Base-by-base conservation (phyloP, 2,113 vertebrate species). In the Epinephelus lanceolatus region DNA sequence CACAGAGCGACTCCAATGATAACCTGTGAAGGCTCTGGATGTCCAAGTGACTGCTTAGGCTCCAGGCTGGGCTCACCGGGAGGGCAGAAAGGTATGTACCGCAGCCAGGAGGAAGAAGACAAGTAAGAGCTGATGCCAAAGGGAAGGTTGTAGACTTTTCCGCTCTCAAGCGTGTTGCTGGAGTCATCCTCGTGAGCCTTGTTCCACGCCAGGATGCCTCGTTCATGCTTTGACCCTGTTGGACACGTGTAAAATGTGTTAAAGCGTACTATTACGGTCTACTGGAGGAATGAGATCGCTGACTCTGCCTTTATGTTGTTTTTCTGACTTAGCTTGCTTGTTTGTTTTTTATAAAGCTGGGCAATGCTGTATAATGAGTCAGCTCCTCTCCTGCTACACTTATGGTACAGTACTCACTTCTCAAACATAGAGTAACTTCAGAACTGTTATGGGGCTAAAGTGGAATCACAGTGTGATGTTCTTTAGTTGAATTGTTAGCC, bases 181-280 rank as follows among this genome's bases (percentile, higher is more conserved):
- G 15, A 86, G 15, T 94, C 94, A 0, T 93, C 94, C 17, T 94
- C 83, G 7, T 96, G 94, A 68, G 90, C 92, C n/a, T 95, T 91
- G 84, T 94, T 97, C 98, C 97, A 99, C 0, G 95, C 91, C 61
- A 94, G 65, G 27, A 99, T 94, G 3, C 98, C 98, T 6, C 98
- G 94, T 84, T 99, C 98, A 52, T 96, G 94, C 85, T 91, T 95
- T 18, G 96, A 97, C 77, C 98, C 98, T 99, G 90, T 67, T 61
- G 37, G 74, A 85, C 47, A 85, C 14, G 5, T 40, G 65, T 76
- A 71, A 83, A 49, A 30, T 30, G 42, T 13, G 25, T 83, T 71
- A 17, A 80, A 66, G 0, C 59, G n/a, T 19, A 23, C 18, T 12
- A 56, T 13, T 17, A 65, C 2, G 5, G 40, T 14, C 30, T 14